Evolutionary conservation across 2,113 vertebrate genomes (phyloP).

Genomic region (Ciconia boyciana): DNA sequence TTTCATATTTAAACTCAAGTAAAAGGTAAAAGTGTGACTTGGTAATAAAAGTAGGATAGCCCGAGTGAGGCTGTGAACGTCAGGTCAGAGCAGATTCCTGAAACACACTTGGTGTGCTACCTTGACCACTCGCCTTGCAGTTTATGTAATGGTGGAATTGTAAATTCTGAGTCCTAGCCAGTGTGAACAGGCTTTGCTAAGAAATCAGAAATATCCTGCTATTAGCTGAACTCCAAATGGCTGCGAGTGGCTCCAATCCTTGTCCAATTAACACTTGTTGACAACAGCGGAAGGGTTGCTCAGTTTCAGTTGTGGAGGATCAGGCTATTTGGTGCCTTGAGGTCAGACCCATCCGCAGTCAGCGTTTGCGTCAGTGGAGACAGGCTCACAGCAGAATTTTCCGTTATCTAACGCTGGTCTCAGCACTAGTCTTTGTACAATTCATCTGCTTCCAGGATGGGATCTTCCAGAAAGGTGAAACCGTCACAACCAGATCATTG

Average conservation of each 20-base stretch:
- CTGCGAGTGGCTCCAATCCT: neutral
- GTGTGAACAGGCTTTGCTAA: neutral
- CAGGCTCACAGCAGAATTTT: neutral
- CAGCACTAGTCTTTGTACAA: neutral
- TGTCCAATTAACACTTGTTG: neutral
- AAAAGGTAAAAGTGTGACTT: neutral
- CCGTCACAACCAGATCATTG: neutral
- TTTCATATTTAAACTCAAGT: neutral
- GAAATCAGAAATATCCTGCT: neutral
- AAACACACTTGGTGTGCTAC: neutral
- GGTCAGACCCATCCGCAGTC: neutral
- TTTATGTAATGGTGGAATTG: neutral
- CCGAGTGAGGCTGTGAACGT: neutral
- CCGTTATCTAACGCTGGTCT: neutral
- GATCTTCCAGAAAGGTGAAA: neutral
- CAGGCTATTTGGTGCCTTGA: neutral
- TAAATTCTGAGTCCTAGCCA: neutral
- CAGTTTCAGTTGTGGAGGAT: neutral
- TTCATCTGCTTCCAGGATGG: neutral
- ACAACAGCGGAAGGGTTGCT: neutral
- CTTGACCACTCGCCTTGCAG: neutral
- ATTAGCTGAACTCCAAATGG: neutral
- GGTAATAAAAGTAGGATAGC: neutral
- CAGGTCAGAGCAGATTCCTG: neutral
- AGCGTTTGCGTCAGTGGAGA: neutral